Evolutionary conservation across 2,888 invertebrate genomes (phyloP), one percentile per base, ranked within the genome.

Genomic region (Clostera curtula): DNA sequence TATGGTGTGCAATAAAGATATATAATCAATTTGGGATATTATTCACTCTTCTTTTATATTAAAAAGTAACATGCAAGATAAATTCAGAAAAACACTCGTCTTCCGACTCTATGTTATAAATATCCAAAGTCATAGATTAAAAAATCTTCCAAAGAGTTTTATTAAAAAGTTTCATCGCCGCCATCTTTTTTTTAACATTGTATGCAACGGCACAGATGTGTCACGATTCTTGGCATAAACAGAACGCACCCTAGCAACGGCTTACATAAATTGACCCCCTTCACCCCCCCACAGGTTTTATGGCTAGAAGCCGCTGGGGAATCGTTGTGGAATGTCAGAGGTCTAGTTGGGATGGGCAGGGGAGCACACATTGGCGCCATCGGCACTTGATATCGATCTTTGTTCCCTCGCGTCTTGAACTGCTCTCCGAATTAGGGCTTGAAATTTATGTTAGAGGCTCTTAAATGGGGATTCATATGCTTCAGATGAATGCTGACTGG

Each of bases 311-410:
- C 38, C 46, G 37, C 52, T 36, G 41, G 56, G 55, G 62, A 58
- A 55, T 62, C 55, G 43, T 51, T 58, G 54, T 53, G 54, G 51
- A 66, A 63, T 61, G 54, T 49, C 56, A 61, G 61, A 60, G 76
- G 47, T 66, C 79, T 51, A 28, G 29, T 29, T 56, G 48, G 36
- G 59, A 56, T 69, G 76, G 74, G 48, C 38, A 62, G 73, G 70
- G 71, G 69, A 56, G 57, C 65, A 68, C 66, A 70, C 71, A 74
- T 67, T 63, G 69, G 67, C 71, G 73, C 71, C 69, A 69, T 62
- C 57, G 65, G 65, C 70, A 68, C 65, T 71, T 67, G 74, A 75
- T 80, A 80, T 80, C 76, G 80, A 82, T 82, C 79, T 82, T 68
- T 67, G 70, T 66, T 59, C 80, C 76, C 80, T 69, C 61, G 72